Percentiles rank a stretch among this genome's conserved stretches.
Conservation (phyloP, 2,797 vertebrate genomes). For the Apogon hyalosoma region DNA sequence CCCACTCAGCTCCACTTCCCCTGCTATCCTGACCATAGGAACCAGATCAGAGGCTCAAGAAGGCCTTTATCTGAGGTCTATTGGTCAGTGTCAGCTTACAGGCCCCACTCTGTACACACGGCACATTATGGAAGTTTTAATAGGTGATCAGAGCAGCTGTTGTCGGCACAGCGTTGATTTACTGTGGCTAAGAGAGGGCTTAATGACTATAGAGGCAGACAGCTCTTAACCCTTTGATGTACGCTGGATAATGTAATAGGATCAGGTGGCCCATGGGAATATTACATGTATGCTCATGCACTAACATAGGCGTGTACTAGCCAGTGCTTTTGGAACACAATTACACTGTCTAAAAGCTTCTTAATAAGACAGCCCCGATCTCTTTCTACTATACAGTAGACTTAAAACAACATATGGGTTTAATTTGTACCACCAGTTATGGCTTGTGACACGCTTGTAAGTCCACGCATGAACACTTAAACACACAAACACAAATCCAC, state of each 20-base stretch:
- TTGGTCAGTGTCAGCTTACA: constrained; percentile 76
- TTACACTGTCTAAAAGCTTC: constrained; percentile 56
- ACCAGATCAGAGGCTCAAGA: constrained; percentile 64
- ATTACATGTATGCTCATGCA: constrained; percentile 54
- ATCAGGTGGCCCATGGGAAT: constrained; percentile 74
- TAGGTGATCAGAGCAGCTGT: constrained; percentile 84
- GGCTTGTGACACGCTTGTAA: constrained; percentile 43
- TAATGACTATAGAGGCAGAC: constrained; percentile 83
- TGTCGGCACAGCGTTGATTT: constrained; percentile 81
- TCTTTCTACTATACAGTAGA: constrained; percentile 33
- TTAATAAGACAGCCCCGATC: constrained; percentile 33
- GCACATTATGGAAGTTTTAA: constrained; percentile 80
- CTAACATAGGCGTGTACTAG: constrained; percentile 53
- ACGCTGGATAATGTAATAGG: constrained; percentile 77
- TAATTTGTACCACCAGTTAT: constrained; percentile 41
- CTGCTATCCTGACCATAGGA: constrained; percentile 52
- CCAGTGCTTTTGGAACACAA: constrained; percentile 59
- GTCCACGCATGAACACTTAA: constrained; percentile 32
- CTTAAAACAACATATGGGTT: constrained; percentile 48
- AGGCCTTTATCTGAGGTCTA: constrained; percentile 67
- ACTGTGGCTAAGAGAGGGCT: constrained; percentile 79
- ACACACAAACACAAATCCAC: constrained; percentile 35
- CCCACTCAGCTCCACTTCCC: constrained; percentile 54
- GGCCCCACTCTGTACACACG: constrained; percentile 67
- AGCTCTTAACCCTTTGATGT: constrained; percentile 85